Evolutionary conservation across 2,113 vertebrate genomes (phyloP), one percentile per base, ranked within the genome.

Genomic region (Ailuropoda melanoleuca): DNA sequence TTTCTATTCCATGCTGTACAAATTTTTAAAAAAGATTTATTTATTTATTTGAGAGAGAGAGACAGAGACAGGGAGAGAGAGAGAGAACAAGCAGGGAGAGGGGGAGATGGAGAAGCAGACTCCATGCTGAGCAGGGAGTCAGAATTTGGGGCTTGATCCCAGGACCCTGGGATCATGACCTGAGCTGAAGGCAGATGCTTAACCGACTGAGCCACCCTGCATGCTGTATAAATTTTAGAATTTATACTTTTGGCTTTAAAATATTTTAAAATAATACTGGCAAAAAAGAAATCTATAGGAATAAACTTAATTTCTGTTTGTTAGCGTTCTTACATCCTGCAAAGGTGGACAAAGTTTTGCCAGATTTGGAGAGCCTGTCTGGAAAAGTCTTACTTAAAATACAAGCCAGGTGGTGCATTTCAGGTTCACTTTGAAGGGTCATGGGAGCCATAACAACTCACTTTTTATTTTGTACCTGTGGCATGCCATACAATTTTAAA

Each of bases 271-370:
- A 56, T 86, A 78, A 6, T 95, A 58, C 10, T 53, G n/a, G 75
- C 6, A 60, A 85, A 72, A 88, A 77, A 78, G 55, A 64, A 48
- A 53, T 43, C 39, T 23, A 60, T n/a, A 93, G 14, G 55, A 96
- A 74, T 95, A 70, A 96, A 96, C 81, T 86, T 60, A 62, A 88
- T 66, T 92, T 95, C 21, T 89, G 46, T 75, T 64, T 88, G 31
- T 68, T 46, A 88, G 21, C 62, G 12, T 66, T 95, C 31, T 48
- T 17, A 39, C 6, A 95, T 89, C 55, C 13, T 86, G 70, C 13
- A 70, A 82, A 72, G 6, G 12, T 58, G 15, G 10, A 56, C 19
- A 60, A 89, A 90, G 37, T 89, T 96, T 31, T 93, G 60, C 31
- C 50, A 85, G 74, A 87, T 95, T 37, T 87, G 24, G 15, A 91